Evolutionary conservation across 2,113 vertebrate species (phyloP).

Genomic region (Vanacampus margaritifer): DNA sequence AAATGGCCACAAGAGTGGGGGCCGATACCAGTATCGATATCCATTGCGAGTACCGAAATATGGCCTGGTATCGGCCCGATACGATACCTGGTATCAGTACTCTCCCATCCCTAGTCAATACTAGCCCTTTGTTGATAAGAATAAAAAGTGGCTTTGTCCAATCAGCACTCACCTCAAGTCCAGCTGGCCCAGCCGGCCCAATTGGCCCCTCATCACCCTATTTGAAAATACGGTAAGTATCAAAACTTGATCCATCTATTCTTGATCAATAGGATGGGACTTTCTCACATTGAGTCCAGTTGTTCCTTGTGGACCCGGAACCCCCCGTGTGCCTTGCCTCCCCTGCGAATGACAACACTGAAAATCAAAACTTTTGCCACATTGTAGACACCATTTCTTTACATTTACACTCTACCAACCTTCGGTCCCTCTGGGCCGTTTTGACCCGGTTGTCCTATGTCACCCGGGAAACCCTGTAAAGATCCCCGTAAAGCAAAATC

Average conservation of each 20-base stretch:
- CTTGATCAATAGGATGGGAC: background rate
- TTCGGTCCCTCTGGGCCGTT: conserved; percentile 90
- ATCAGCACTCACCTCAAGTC: conserved; percentile 82
- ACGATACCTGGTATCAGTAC: no score
- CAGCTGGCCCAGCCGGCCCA: conserved; percentile 81
- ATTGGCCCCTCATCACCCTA: conserved; percentile 88
- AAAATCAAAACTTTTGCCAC: conserved; percentile 9
- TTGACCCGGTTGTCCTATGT: conserved; percentile 89
- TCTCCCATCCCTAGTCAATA: no score
- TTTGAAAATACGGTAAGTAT: conserved; percentile 19
- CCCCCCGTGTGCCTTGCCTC: conserved; percentile 84
- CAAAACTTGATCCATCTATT: background rate
- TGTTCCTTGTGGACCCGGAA: conserved; percentile 84
- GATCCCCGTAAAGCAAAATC: background rate
- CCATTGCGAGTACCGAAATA: no score
- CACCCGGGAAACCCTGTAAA: conserved; percentile 89
- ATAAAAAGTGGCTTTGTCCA: conserved; percentile 18
- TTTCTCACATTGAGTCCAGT: conserved; percentile 83
- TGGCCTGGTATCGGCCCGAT: no score
- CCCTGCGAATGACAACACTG: conserved; percentile 72
- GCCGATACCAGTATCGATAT: no score
- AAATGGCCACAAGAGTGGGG: no score
- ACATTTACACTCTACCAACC: conserved; percentile 68
- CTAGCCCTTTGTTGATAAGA: background rate
- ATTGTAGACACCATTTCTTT: background rate